Base-by-base conservation (phyloP, 2,797 vertebrate genomes). In the Manis javanica region DNA sequence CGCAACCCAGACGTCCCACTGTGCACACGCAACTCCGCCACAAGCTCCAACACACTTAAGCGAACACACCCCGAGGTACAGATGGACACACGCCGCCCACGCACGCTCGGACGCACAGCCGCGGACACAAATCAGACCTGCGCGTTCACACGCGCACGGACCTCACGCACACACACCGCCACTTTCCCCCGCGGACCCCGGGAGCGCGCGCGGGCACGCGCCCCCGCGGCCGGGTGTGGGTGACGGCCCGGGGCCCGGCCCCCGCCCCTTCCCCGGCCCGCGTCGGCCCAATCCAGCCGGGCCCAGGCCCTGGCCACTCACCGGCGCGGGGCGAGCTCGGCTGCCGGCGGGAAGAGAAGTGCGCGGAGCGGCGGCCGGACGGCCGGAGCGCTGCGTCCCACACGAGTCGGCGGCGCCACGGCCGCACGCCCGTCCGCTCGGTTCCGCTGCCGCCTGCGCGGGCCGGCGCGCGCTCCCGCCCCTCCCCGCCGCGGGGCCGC, bases 401-500 rank as follows among this genome's bases (percentile, higher is more conserved):
- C 97, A 61, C 91, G 94, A 97, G 96, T 97, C 87, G 94, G 96
- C 87, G 91, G 94, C 95, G 64, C 93, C 29, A 83, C 96, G 79
- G 96, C 95, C 92, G 63, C 96, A 77, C 63, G 77, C 93, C 53
- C 14, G 77, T 71, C 90, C 79, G 61, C 93, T 29, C 10, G 71
- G 94, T 95, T 96, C 95, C 92, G 96, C 96, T 92, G 90, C 94
- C 37, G 87, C 90, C 68, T 49, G 94, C 93, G 87, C 97, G 83
- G 72, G 82, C 81, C 46, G 90, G 78, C 84, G 90, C 93, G 69
- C 96, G 88, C 72, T 74, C 93, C 94, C 90, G 89, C 95, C 81
- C 85, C 96, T 93, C 96, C 96, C 92, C 87, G 94, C 78, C 82
- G 63, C 96, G 94, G 88, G 87, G 34, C 97, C 97, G 98, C 97